Conservation (phyloP, 2,888 invertebrate genomes). For the Gerris lacustris region DNA sequence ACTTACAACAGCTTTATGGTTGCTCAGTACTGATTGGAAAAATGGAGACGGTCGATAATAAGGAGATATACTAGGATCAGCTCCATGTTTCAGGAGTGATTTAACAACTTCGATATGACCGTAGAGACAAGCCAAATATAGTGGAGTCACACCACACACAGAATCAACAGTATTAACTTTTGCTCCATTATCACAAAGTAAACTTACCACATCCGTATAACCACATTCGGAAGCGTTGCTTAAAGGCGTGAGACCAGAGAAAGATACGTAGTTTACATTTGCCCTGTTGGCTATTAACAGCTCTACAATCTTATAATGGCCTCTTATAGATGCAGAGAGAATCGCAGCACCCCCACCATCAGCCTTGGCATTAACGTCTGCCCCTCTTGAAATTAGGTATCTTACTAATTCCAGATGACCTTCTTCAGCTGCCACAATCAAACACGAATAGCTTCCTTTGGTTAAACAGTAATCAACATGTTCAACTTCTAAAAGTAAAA, state of each 20-base stretch:
- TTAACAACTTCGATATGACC: constrained; percentile 13
- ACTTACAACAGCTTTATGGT: too few relatives aligned
- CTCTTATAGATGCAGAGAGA: constrained; percentile 22
- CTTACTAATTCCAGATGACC: neutral
- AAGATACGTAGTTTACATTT: constrained; percentile 16
- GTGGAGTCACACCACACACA: constrained; percentile 23
- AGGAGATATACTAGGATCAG: constrained; percentile 5
- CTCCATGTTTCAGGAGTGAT: constrained; percentile 6
- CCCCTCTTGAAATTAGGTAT: constrained; percentile 18
- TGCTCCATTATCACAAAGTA: constrained; percentile 21
- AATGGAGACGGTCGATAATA: too few relatives aligned
- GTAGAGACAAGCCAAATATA: constrained; percentile 11
- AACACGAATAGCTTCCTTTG: neutral
- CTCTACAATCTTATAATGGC: constrained; percentile 23
- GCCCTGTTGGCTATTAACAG: constrained; percentile 25
- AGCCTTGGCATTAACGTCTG: constrained; percentile 21
- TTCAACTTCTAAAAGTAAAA: constrained; percentile 8
- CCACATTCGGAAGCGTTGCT: constrained; percentile 19
- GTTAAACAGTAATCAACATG: constrained; percentile 9
- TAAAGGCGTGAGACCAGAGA: constrained; percentile 19
- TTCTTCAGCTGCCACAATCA: neutral
- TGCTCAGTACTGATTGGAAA: too few relatives aligned
- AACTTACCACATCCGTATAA: constrained; percentile 22
- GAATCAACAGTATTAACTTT: constrained; percentile 22
- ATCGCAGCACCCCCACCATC: constrained; percentile 15